phyloP scores from a whole-genome alignment of 2,797 vertebrate species.

The Ibycter americanus region DNA sequence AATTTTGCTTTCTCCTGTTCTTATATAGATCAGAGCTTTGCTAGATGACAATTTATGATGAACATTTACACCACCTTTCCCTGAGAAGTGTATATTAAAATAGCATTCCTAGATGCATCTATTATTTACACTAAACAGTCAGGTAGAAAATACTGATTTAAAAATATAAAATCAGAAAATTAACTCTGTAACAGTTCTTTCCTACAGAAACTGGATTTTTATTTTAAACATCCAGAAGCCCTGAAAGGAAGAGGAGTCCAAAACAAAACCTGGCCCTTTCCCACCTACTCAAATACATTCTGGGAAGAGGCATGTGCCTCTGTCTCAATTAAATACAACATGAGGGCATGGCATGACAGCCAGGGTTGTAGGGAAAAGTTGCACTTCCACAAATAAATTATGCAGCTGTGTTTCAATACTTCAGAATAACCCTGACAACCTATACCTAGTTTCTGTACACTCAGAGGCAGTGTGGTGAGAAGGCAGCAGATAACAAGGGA shows the following conservation, averaged over 20 bases:
- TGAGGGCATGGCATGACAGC: neutral
- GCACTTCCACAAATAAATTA: neutral
- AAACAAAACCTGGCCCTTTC: neutral
- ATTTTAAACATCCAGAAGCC: neutral
- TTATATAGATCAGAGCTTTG: neutral
- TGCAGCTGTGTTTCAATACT: neutral
- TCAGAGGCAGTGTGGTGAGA: neutral
- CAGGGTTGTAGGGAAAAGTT: neutral
- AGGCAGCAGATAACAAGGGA: neutral
- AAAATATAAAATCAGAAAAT: neutral
- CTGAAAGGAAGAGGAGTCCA: neutral
- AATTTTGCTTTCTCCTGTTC: neutral
- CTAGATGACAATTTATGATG: neutral
- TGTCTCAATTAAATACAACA: neutral
- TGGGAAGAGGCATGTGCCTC: neutral
- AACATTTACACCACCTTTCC: neutral
- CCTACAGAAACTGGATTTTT: neutral
- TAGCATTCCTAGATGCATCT: neutral
- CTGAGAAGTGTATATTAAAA: neutral
- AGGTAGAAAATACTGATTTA: neutral
- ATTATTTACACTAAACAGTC: neutral
- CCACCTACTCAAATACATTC: neutral
- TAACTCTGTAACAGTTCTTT: neutral
- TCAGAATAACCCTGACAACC: neutral
- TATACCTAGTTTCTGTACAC: neutral